Percentiles rank a stretch among this genome's conserved stretches.
phyloP scores from a whole-genome alignment of 2,797 vertebrate genomes.

The Amniataba percoides region DNA sequence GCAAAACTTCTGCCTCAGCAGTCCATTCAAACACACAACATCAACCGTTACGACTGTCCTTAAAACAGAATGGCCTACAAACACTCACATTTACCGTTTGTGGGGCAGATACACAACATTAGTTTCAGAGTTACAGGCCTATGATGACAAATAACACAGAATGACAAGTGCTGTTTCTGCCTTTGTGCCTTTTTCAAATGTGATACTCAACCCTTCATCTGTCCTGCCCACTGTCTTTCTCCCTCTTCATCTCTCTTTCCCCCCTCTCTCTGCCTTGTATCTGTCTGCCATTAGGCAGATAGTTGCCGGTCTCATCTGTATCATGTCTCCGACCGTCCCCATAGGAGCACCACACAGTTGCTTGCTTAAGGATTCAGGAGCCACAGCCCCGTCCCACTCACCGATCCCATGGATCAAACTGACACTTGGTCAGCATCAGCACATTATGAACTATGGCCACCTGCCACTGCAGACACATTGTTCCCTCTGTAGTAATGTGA shows the following conservation, averaged over 20 bases:
- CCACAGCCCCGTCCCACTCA: constrained; percentile 81
- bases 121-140: constrained; percentile 50
- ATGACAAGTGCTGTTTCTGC: constrained; percentile 62
- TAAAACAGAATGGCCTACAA: constrained; percentile 43
- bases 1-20: constrained; percentile 35
- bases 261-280: constrained; percentile 73
- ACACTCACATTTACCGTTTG: constrained; percentile 58
- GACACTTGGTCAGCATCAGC: constrained; percentile 91
- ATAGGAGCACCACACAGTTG: constrained; percentile 78
- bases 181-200: constrained; percentile 65
- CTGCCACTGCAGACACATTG: constrained; percentile 88
- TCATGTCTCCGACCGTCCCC: constrained; percentile 83
- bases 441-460: constrained; percentile 91
- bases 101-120: constrained; percentile 54
- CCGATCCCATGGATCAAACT: constrained; percentile 84
- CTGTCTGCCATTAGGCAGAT: constrained; percentile 87
- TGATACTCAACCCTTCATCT: constrained; percentile 70
- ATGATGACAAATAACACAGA: constrained; percentile 66
- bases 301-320: constrained; percentile 87
- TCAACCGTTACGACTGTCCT: constrained; percentile 40
- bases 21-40: constrained; percentile 43
- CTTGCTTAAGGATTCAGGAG: constrained; percentile 86
- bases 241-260: constrained; percentile 59
- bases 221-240: constrained; percentile 63
- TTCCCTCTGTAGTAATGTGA: constrained; percentile 90